Percentiles rank a stretch among this genome's conserved stretches.
These are phyloP conservation scores for Whitmania pigra DNA, from an alignment of 1,140 invertebrate species.

Conservation along the genomic window DNA sequence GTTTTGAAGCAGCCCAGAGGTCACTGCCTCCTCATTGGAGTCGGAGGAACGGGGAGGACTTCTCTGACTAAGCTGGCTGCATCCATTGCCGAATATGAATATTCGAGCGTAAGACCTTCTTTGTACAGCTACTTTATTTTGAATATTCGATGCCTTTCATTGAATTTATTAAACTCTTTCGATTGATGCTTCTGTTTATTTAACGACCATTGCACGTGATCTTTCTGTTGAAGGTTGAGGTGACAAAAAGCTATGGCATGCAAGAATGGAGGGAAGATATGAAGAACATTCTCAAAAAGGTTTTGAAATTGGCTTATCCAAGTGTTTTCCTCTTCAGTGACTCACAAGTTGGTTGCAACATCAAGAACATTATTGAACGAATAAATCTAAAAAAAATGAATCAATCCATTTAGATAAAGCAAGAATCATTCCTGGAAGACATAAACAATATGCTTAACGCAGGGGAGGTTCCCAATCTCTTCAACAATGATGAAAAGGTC, in stretches of 20 bases:
- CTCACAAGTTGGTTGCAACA: constrained; percentile 52
- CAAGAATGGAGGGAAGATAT: constrained; percentile 15
- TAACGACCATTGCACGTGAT: no score
- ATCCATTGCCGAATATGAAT: constrained; percentile 43
- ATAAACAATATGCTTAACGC: constrained; percentile 83
- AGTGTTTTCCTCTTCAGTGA: constrained; percentile 81
- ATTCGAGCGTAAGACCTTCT: constrained; percentile 31
- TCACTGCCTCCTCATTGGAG: constrained; percentile 41
- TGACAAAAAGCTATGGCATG: constrained; percentile 14
- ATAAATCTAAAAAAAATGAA: background rate
- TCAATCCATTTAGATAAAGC: constrained; percentile 58
- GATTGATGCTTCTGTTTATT: no score
- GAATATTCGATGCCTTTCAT: background rate
- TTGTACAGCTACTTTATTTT: background rate
- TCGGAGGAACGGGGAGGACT: constrained; percentile 43
- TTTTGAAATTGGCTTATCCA: constrained; percentile 55
- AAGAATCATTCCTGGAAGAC: constrained; percentile 82
- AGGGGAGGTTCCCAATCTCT: constrained; percentile 86
- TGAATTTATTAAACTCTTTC: background rate
- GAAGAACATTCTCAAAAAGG: constrained; percentile 11
- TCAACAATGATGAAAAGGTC: constrained; percentile 69
- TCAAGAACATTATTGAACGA: background rate
- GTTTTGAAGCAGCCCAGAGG: constrained; percentile 42
- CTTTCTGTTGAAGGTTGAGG: constrained; percentile 27
- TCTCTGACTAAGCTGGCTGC: constrained; percentile 41